Percentiles rank a stretch among this genome's conserved stretches.
Conservation (phyloP, 2,888 invertebrate genomes). For the Sphecodes monilicornis region DNA sequence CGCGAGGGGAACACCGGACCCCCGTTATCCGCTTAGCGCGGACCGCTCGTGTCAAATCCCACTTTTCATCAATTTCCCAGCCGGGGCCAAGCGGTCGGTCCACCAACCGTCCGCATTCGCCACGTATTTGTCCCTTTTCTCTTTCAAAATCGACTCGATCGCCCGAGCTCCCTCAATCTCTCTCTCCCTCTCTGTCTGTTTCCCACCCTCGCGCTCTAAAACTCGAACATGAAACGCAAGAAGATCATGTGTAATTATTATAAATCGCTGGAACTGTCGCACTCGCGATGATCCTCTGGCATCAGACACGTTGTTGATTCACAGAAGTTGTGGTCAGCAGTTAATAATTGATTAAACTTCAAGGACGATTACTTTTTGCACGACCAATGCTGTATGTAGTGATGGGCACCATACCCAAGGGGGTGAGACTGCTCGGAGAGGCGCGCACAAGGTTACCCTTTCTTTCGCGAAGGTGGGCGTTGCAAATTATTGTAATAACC, state of each 20-base stretch:
- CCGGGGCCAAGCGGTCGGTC: background rate
- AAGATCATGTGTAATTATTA: slow-evolving; percentile 20
- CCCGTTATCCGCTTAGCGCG: slow-evolving; percentile 65
- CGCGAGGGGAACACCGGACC: slow-evolving; percentile 41
- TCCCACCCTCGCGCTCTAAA: background rate
- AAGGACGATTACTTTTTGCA: too few relatives aligned
- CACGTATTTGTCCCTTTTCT: slow-evolving; percentile 3
- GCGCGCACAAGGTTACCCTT: too few relatives aligned
- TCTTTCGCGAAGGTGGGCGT: too few relatives aligned
- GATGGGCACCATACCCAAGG: too few relatives aligned
- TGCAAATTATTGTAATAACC: too few relatives aligned
- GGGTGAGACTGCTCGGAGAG: too few relatives aligned
- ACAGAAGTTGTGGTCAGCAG: too few relatives aligned
- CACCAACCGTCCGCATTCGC: slow-evolving; percentile 4
- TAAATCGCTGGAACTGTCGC: slow-evolving; percentile 30
- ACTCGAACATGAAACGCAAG: background rate
- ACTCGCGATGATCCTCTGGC: too few relatives aligned
- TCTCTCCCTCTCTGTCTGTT: background rate
- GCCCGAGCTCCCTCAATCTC: background rate
- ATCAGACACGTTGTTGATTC: too few relatives aligned
- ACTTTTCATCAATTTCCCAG: slow-evolving; percentile 68
- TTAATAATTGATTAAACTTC: too few relatives aligned
- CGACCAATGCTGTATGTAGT: too few relatives aligned
- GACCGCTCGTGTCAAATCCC: slow-evolving; percentile 62
- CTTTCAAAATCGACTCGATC: slow-evolving; percentile 19